phyloP scores from a whole-genome alignment of 2,888 invertebrate species.

The Pachliopta kotzebuea region DNA sequence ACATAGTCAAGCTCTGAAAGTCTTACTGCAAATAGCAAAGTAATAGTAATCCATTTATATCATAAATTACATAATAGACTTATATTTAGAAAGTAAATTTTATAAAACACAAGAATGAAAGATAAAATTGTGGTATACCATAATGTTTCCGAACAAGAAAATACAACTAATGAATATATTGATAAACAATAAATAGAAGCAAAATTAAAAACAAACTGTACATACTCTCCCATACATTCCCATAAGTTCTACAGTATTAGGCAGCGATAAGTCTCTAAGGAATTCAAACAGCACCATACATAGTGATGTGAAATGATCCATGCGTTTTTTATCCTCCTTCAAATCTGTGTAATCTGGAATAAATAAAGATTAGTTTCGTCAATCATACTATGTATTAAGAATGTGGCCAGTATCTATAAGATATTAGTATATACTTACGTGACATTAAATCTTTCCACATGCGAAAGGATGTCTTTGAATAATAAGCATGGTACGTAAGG shows the following conservation, averaged over 20 bases:
- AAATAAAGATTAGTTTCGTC: neutral
- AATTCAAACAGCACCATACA: constrained; percentile 86
- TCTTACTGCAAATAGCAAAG: no score
- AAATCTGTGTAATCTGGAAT: constrained; percentile 89
- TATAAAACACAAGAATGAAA: no score
- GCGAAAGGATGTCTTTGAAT: constrained; percentile 84
- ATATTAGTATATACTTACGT: constrained; percentile 81
- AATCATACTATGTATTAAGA: neutral
- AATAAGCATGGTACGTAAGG: constrained; percentile 83
- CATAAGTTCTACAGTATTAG: constrained; percentile 88
- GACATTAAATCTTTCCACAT: constrained; percentile 94
- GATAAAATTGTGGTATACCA: no score
- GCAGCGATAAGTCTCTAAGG: constrained; percentile 84
- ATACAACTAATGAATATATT: no score
- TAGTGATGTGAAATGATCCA: constrained; percentile 90
- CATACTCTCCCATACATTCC: constrained; percentile 93
- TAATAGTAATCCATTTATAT: no score
- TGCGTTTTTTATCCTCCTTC: constrained; percentile 85
- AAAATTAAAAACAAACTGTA: constrained; percentile 30
- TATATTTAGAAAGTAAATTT: no score
- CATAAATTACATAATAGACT: no score
- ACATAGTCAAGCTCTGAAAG: no score
- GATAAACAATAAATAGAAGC: no score
- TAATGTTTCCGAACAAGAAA: no score
- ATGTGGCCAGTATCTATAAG: neutral